Base-by-base conservation (phyloP, 1,140 invertebrate species). In the Pollicipes pollicipes region DNA sequence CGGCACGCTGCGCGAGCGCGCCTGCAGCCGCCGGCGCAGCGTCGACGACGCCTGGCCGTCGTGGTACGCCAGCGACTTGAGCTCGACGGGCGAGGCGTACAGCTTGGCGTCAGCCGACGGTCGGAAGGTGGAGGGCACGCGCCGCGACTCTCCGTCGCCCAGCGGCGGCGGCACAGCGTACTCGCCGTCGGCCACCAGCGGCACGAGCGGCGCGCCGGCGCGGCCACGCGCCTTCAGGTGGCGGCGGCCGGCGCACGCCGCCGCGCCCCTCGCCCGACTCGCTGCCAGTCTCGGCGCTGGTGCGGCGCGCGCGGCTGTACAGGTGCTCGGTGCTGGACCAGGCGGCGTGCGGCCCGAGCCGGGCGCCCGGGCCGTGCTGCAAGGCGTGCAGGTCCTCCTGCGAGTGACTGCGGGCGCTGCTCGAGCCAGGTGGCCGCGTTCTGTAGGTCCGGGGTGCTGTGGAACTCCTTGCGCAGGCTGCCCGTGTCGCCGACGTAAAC, bases 21-120 rank as follows among this genome's bases (percentile, higher is more conserved):
- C 13, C 45, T 58, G 45, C 21, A 58, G 2, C 8, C 45, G 45
- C 13, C 45, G 8, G 45, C 45, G 45, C 6, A 58, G 8, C 45
- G 45, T 10, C 45, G n/a, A n/a, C n/a, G n/a, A n/a, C n/a, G 45
- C 45, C 45, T 10, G 10, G 45, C 45, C 45, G 70, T 30, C 68
- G 26, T 72, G 83, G 77, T 89, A 92, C 4, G 88, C 90, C 27
- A 93, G 88, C 30, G 85, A 85, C 75, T 88, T 89, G 74, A 91
- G 84, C 77, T 90, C 90, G 76, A 90, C 87, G 16, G 91, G 91
- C 58, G 89, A 90, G 13, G 91, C 91, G 79, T 94, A 94, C 45
- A 94, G 80, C 78, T 93, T 93, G 70, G 91, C 90, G 81, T 84
- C 87, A 73, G 89, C 87, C 63, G 87, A 84, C 0, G 92, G 92